Evolutionary conservation across 2,888 invertebrate species (phyloP), one percentile per base, ranked within the genome.

Genomic region (Idaea straminata): DNA sequence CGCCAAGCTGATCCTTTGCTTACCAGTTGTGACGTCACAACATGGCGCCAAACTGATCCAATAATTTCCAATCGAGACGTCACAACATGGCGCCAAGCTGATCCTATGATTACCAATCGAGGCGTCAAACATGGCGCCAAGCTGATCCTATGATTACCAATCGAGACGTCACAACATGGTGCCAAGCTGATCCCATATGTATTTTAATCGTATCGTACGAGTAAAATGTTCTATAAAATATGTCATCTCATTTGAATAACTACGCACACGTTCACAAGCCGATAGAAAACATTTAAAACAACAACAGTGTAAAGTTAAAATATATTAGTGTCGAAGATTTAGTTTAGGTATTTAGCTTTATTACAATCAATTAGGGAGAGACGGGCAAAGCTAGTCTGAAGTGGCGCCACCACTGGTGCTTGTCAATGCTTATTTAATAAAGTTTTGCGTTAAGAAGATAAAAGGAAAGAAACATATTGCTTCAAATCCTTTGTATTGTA

Each of bases 281-380:
- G 76, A 77, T 79, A 82, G 75, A 83, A 83, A 76, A 81, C 80
- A 79, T 82, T 84, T 77, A 79, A 79, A 80, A 82, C 79, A 85
- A 84, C 83, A 86, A 86, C 84, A 83, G 80, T 83, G 81, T 81
- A 82, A 81, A 79, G 81, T 74, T 47, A 47, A 47, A 75, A 72
- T 77, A 76, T 74, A 77, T 80, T 76, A 83, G 74, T 79, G 72
- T 72, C 71, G 78, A 74, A 74, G 75, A 75, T 75, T 76, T 76
- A 74, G 75, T 77, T 25, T 25, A 25, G 25, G 25, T 25, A 25
- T 25, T 25, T 61, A 64, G 36, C 61, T 47, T 47, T 47, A 7
- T 47, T 47, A 47, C 10, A 47, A 47, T 25, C 25, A 25, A 25
- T 25, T 47, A 47, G 47, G 47, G 47, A 47, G 47, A 47, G 10